Conservation (phyloP, 2,888 invertebrate species). For the Acronicta leporina region DNA sequence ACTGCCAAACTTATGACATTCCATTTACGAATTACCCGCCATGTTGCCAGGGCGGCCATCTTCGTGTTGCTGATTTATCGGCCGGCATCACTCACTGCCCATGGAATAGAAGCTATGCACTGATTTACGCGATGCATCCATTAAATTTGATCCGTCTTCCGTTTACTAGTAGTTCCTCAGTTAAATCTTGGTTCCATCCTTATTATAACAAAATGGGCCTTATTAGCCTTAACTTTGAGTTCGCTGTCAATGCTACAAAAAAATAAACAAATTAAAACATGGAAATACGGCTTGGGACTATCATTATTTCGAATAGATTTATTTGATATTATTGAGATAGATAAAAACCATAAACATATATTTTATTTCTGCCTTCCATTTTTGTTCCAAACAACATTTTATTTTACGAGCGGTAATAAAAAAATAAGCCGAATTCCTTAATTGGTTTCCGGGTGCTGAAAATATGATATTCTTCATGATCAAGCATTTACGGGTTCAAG, state of each 20-base stretch:
- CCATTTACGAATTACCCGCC: constrained; percentile 79
- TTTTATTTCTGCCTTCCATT: constrained; percentile 10
- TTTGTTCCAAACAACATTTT: constrained; percentile 22
- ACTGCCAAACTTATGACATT: constrained; percentile 88
- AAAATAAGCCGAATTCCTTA: constrained; percentile 17
- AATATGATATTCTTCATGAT: neutral
- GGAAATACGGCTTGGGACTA: no score
- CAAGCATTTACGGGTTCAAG: no score
- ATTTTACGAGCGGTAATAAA: constrained; percentile 43
- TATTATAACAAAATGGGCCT: neutral
- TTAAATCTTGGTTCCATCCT: neutral
- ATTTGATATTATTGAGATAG: no score
- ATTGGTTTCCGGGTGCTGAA: constrained; percentile 33
- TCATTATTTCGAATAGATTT: no score
- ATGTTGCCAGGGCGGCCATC: constrained; percentile 74
- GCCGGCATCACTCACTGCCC: constrained; percentile 34
- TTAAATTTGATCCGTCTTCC: neutral
- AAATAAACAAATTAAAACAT: no score
- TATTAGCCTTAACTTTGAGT: no score
- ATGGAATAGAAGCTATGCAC: constrained; percentile 28
- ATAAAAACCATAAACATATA: neutral
- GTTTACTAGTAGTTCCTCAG: neutral
- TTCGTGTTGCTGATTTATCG: constrained; percentile 60
- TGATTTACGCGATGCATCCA: constrained; percentile 14
- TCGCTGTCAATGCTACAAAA: no score